Percentiles rank a stretch among this genome's conserved stretches.
These are phyloP conservation scores for Macropus fuliginosus DNA, from an alignment of 2,797 vertebrate genomes.

Conservation along the genomic window DNA sequence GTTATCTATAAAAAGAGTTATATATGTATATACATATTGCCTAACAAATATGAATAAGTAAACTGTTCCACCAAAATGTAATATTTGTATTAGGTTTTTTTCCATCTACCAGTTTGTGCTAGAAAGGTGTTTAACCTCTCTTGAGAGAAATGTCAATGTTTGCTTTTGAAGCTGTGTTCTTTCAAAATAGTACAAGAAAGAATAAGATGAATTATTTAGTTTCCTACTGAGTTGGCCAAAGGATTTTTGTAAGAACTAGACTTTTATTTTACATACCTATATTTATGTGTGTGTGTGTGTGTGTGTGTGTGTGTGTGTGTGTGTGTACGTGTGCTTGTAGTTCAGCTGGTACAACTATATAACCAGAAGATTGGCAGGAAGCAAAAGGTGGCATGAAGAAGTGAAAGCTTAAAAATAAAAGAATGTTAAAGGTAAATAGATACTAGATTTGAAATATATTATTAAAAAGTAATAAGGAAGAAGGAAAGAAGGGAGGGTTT, in stretches of 20 bases:
- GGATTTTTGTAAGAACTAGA: slow-evolving; percentile 59
- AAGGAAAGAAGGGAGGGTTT: not conserved
- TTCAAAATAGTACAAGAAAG: slow-evolving; percentile 66
- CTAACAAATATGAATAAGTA: slow-evolving; percentile 63
- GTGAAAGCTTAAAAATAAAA: not conserved
- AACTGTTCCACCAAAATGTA: slow-evolving; percentile 69
- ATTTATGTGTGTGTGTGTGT: not conserved
- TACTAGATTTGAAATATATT: not conserved
- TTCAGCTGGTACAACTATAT: not conserved
- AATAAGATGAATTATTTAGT: slow-evolving; percentile 71
- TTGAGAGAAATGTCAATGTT: slow-evolving; percentile 77
- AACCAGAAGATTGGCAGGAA: not conserved
- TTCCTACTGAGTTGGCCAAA: slow-evolving; percentile 73
- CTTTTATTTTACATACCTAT: not conserved
- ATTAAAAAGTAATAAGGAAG: not conserved
- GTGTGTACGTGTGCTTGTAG: not conserved
- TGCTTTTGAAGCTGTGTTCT: slow-evolving; percentile 62
- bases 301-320: not conserved
- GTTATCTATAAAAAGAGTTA: not conserved
- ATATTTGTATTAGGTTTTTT: slow-evolving; percentile 68
- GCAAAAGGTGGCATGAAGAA: not conserved
- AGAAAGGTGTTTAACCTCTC: slow-evolving; percentile 78
- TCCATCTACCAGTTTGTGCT: slow-evolving; percentile 74
- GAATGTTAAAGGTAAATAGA: not conserved
- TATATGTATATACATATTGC: slow-evolving; percentile 54